Conservation (phyloP, 2,113 vertebrate species). For the Brachypodius melanocephalos region DNA sequence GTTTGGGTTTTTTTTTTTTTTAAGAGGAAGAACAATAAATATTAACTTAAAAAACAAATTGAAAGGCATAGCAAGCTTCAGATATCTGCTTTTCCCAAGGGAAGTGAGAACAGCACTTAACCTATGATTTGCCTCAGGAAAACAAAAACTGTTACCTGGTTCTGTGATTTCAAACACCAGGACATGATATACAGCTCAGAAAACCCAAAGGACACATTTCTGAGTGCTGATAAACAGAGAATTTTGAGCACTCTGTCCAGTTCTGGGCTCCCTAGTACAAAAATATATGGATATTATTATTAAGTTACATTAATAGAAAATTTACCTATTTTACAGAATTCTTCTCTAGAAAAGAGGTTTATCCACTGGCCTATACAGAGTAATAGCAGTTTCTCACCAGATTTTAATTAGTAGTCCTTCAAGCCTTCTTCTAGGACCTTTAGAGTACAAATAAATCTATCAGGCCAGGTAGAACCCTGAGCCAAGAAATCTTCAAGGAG, state of each 20-base stretch:
- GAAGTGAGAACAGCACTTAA: background rate
- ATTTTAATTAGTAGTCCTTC: background rate
- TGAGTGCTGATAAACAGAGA: background rate
- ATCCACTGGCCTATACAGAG: background rate
- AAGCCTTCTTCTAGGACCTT: background rate
- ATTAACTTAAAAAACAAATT: background rate
- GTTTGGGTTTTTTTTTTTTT: background rate
- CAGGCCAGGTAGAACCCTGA: background rate
- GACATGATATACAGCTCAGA: background rate
- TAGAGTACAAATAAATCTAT: background rate
- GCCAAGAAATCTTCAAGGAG: background rate
- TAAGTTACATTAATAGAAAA: background rate
- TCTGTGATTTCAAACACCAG: background rate
- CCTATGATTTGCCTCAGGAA: background rate
- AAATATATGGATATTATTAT: background rate
- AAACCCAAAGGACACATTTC: background rate
- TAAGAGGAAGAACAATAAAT: background rate
- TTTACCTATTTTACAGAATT: background rate
- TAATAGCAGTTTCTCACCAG: background rate
- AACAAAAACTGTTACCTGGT: background rate
- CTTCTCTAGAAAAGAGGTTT: background rate
- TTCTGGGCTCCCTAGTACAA: background rate
- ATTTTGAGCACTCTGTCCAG: background rate
- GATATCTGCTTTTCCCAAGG: background rate
- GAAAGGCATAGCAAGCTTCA: background rate